phyloP scores from a whole-genome alignment of 2,888 invertebrate species.

The Drosophila niveifrons region DNA sequence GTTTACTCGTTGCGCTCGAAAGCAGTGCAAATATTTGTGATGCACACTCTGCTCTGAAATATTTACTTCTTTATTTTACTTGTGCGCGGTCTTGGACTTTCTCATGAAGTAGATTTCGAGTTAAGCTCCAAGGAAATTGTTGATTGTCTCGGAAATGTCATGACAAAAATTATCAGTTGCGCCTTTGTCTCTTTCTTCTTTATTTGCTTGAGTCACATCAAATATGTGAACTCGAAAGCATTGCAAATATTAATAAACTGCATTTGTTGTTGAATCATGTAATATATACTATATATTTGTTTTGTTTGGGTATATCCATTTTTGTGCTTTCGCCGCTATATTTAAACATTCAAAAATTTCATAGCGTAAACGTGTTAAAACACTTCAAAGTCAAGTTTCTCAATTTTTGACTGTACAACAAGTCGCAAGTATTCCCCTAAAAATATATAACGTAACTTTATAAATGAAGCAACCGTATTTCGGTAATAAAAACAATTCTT shows the following conservation, averaged over 20 bases:
- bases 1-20: not conserved
- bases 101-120: not conserved
- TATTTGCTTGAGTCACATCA: constrained; percentile 12
- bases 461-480: constrained; percentile 15
- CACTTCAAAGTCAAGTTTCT: not conserved
- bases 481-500: constrained; percentile 9
- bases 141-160: not conserved
- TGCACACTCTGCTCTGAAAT: too few species aligned
- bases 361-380: constrained; percentile 15
- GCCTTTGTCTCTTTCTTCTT: constrained; percentile 9
- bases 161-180: constrained; percentile 2
- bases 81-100: not conserved
- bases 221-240: constrained; percentile 34
- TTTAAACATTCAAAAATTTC: constrained; percentile 7
- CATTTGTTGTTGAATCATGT: constrained; percentile 29
- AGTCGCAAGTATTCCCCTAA: constrained; percentile 2
- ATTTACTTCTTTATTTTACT: too few species aligned
- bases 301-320: constrained; percentile 5
- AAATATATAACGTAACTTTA: not conserved
- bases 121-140: not conserved
- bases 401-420: not conserved
- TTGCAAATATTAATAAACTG: constrained; percentile 45
- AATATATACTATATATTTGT: not conserved
- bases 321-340: constrained; percentile 5
- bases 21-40: not conserved